A percentile compares a stretch with the other conserved stretches of the same genome.
Conservation (phyloP, 1,140 invertebrate genomes). For the Luehdorfia chinensis region DNA sequence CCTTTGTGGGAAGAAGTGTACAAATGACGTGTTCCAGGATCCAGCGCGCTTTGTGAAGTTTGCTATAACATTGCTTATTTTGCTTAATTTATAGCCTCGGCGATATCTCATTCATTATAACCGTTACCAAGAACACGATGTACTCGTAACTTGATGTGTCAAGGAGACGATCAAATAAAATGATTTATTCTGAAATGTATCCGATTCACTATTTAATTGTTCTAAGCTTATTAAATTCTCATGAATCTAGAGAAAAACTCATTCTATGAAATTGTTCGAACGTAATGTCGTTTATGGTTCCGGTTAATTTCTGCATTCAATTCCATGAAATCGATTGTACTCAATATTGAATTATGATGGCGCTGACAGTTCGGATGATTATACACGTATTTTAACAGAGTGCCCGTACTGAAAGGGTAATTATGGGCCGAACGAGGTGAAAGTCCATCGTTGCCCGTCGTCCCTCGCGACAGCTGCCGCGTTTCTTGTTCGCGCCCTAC, state of each 20-base stretch:
- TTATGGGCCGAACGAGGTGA: conserved; percentile 43
- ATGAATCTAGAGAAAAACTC: too few species aligned
- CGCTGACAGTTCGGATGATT: conserved; percentile 14
- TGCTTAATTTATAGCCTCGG: conserved; percentile 4
- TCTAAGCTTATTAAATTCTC: too few species aligned
- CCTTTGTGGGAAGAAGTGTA: conserved; percentile 9
- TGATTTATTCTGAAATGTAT: too few species aligned
- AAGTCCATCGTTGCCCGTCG: conserved; percentile 34
- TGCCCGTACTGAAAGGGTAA: conserved; percentile 37
- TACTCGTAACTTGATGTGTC: neutral
- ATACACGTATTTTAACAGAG: conserved; percentile 24
- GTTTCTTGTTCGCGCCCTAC: conserved; percentile 28
- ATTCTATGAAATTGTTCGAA: too few species aligned
- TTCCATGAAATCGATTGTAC: conserved; percentile 18
- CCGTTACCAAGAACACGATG: conserved; percentile 4
- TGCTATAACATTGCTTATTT: conserved; percentile 6
- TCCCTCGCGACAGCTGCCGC: conserved; percentile 24
- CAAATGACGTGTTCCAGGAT: conserved; percentile 12
- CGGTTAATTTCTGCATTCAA: too few species aligned
- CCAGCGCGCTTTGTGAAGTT: conserved; percentile 11
- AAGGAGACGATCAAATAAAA: too few species aligned
- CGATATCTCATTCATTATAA: conserved; percentile 4
- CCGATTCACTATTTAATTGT: too few species aligned
- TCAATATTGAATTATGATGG: conserved; percentile 1
- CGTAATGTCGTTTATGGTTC: too few species aligned